These are phyloP conservation scores for Erithacus rubecula DNA, from an alignment of 2,797 vertebrate species.

Conservation along the genomic window DNA sequence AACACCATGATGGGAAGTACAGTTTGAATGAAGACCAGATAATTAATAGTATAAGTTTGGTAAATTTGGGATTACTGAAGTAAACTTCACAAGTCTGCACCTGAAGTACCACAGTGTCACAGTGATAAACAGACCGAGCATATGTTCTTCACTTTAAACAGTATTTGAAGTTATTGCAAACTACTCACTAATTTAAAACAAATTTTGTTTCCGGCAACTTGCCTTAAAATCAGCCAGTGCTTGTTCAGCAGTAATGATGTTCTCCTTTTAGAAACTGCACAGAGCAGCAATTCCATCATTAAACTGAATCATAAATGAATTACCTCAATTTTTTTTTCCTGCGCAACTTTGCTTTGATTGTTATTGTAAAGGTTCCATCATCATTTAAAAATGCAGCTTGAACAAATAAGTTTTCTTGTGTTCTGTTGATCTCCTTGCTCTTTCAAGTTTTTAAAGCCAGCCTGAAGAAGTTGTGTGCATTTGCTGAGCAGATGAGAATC, in stretches of 20 bases:
- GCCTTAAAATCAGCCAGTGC: neutral
- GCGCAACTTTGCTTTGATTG: neutral
- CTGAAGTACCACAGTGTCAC: neutral
- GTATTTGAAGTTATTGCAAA: neutral
- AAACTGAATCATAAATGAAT: slow-evolving; percentile 32
- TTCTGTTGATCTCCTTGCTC: neutral
- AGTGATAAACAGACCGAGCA: neutral
- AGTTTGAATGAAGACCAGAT: neutral
- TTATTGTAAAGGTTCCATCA: neutral
- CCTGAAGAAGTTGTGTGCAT: neutral
- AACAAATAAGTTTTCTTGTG: neutral
- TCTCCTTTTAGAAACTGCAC: slow-evolving; percentile 18
- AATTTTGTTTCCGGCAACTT: slow-evolving; percentile 25
- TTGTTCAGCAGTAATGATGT: neutral
- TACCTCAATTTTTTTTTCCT: neutral
- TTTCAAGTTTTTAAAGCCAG: neutral
- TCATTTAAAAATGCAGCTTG: neutral
- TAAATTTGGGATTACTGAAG: neutral
- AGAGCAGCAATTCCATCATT: slow-evolving; percentile 13
- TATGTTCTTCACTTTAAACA: neutral
- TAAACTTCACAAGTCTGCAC: neutral
- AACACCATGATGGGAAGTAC: neutral
- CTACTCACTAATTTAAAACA: neutral
- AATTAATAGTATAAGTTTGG: neutral
- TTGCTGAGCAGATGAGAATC: neutral